Evolutionary conservation across 1,140 invertebrate species (phyloP).

Genomic region (Nylanderia fulva): DNA sequence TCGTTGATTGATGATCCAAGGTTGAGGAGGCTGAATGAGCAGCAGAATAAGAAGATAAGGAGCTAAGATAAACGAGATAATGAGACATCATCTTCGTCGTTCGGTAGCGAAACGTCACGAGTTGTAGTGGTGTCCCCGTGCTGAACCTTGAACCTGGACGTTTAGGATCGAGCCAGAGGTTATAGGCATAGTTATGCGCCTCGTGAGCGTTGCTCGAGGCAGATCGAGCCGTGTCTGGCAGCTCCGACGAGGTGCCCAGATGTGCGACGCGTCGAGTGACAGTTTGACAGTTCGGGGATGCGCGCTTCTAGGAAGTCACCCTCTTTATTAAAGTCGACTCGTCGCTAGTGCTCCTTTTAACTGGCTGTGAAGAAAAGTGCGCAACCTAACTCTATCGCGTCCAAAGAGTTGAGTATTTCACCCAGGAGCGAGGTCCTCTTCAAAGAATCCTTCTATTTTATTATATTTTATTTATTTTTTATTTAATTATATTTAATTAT

Average conservation of each 20-base stretch:
- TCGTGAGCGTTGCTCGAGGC: constrained; percentile 45
- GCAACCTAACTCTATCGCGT: constrained; percentile 45
- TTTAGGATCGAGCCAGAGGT: constrained; percentile 31
- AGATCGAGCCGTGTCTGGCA: constrained; percentile 9
- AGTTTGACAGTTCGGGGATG: neutral
- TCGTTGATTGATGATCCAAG: no score
- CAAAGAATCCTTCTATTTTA: no score
- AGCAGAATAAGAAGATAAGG: no score
- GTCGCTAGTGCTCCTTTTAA: constrained; percentile 14
- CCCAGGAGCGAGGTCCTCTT: neutral
- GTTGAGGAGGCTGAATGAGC: no score
- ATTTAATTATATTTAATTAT: no score
- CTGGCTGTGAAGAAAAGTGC: constrained; percentile 16
- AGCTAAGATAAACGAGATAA: neutral
- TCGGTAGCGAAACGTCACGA: neutral
- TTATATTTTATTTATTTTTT: no score
- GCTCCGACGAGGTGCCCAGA: neutral
- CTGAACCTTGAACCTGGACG: neutral
- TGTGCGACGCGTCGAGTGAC: neutral
- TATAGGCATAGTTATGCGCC: constrained; percentile 67
- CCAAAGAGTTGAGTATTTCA: constrained; percentile 66
- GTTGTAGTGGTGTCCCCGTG: neutral
- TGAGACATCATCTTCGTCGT: neutral
- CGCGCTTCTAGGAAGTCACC: neutral
- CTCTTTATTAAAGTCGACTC: constrained; percentile 44